Evolutionary conservation across 2,797 vertebrate species (phyloP).

Genomic region (Clarias fuscus): DNA sequence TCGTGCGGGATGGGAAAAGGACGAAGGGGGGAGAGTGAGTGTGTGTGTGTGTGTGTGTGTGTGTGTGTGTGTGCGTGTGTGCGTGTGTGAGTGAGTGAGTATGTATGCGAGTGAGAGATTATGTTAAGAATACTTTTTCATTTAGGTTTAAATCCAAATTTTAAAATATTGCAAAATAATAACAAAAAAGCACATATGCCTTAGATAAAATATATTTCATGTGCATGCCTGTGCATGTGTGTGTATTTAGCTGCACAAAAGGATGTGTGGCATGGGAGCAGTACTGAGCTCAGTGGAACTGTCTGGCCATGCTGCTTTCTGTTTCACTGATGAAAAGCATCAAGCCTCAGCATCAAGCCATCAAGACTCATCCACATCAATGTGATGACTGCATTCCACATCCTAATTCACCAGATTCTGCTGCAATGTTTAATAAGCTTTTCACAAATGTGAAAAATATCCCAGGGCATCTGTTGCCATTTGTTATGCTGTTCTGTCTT

Average conservation of each 20-base stretch:
- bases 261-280: not conserved
- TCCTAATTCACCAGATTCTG: not conserved
- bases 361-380: not conserved
- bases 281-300: not conserved
- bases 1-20: not conserved
- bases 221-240: not conserved
- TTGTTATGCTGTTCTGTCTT: not conserved
- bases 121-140: not conserved
- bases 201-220: too few relatives aligned
- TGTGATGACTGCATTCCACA: not conserved
- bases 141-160: not conserved
- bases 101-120: not conserved
- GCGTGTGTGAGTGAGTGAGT: too few relatives aligned
- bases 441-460: not conserved
- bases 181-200: not conserved
- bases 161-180: not conserved
- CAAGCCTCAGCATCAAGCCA: not conserved
- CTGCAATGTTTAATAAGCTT: not conserved
- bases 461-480: not conserved
- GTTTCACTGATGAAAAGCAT: constrained; percentile 13
- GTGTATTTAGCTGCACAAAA: not conserved
- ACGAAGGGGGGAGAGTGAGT: not conserved
- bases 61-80: not conserved
- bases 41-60: not conserved
- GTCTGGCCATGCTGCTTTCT: not conserved